Evolutionary conservation across 2,113 vertebrate species (phyloP).

Genomic region (Laterallus jamaicensis): DNA sequence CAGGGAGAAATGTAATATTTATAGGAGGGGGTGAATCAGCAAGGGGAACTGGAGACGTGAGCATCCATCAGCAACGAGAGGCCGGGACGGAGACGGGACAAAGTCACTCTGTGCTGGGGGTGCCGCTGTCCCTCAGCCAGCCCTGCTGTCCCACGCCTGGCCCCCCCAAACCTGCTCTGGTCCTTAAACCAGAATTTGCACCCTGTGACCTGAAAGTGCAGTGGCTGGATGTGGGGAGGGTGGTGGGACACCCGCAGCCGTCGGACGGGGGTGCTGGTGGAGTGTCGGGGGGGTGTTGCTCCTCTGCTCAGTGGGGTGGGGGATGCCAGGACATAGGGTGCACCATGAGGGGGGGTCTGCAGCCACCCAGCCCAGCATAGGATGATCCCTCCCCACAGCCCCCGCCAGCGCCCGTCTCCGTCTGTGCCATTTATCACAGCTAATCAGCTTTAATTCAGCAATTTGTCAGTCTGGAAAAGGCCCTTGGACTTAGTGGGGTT

Average conservation of each 20-base stretch:
- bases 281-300: background rate
- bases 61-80: background rate
- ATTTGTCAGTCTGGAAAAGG: conserved; percentile 35
- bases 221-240: background rate
- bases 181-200: background rate
- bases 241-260: background rate
- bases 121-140: too few species aligned
- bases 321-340: background rate
- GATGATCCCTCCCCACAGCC: background rate
- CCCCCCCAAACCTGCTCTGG: too few species aligned
- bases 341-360: too few species aligned
- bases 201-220: background rate
- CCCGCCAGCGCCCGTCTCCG: background rate
- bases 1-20: background rate
- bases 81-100: background rate
- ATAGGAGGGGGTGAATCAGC: background rate
- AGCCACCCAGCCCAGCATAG: too few species aligned
- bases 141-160: too few species aligned
- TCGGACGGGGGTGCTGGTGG: background rate
- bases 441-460: conserved; percentile 60
- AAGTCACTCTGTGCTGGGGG: background rate
- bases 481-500: background rate
- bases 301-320: background rate
- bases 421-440: conserved; percentile 45
- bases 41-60: background rate